Conservation (phyloP, 1,140 invertebrate genomes). For the Anastrepha obliqua region DNA sequence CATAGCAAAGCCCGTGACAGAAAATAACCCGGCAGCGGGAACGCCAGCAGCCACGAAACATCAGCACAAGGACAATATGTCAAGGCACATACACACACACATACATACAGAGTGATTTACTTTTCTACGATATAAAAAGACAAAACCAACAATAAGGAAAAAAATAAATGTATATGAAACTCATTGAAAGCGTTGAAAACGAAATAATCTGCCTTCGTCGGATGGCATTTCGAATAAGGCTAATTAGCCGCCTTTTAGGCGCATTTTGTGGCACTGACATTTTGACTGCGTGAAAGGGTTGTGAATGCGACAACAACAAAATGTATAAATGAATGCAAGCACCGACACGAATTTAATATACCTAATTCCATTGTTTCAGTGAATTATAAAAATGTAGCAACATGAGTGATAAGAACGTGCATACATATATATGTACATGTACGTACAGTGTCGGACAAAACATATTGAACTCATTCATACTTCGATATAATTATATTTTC, state of each 20-base stretch:
- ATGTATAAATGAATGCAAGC: background rate
- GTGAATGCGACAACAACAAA: background rate
- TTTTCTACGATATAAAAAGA: background rate
- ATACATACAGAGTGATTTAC: background rate
- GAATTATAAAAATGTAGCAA: too few relatives aligned
- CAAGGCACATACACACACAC: background rate
- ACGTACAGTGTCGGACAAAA: too few relatives aligned
- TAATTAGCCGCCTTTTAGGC: constrained; percentile 55
- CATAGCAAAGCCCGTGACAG: background rate
- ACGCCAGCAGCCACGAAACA: background rate
- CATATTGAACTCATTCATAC: too few relatives aligned
- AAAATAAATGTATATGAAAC: background rate
- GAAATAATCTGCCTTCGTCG: constrained; percentile 6
- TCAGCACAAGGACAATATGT: background rate
- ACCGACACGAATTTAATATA: background rate
- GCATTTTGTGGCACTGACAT: background rate
- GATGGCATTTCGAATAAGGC: constrained; percentile 4
- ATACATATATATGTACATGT: too few relatives aligned
- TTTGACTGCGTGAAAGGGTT: background rate
- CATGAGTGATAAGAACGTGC: too few relatives aligned
- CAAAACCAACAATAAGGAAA: background rate
- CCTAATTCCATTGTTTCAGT: background rate
- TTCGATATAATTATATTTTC: too few relatives aligned
- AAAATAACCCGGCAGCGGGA: background rate
- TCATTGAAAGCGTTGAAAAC: background rate